Evolutionary conservation across 2,797 vertebrate genomes (phyloP).

Genomic region (Leptoclinus maculatus): DNA sequence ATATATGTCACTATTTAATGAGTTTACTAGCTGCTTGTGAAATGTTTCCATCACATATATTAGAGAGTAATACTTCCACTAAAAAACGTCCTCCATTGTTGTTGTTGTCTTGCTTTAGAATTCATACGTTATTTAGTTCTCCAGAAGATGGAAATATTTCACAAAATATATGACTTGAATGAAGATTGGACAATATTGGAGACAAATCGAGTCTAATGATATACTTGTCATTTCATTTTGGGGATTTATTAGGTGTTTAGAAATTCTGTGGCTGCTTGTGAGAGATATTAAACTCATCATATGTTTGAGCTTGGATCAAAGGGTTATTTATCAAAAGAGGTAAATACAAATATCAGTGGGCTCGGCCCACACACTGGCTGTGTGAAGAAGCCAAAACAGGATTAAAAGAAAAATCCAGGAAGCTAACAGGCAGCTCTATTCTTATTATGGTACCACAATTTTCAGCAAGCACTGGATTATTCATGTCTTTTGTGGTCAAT

Average conservation of each 20-base stretch:
- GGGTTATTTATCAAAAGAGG: constrained; percentile 36
- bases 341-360: constrained; percentile 24
- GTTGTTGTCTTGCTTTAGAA: not conserved
- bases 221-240: constrained; percentile 28
- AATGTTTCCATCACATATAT: not conserved
- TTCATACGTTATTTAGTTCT: constrained; percentile 8
- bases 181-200: not conserved
- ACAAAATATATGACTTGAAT: not conserved
- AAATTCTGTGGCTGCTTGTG: constrained; percentile 6
- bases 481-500: constrained; percentile 7
- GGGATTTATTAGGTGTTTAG: constrained; percentile 11
- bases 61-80: not conserved
- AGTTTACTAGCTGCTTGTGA: not conserved
- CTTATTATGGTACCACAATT: constrained; percentile 28
- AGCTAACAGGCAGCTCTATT: constrained; percentile 18
- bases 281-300: constrained; percentile 36
- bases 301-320: constrained; percentile 23
- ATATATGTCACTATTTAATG: not conserved
- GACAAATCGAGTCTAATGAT: constrained; percentile 8
- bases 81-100: not conserved
- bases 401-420: constrained; percentile 28
- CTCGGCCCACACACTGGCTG: constrained; percentile 40
- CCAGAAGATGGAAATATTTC: constrained; percentile 49
- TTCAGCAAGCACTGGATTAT: not conserved
- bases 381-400: constrained; percentile 37